Base-by-base conservation (phyloP, 2,797 vertebrate genomes). In the Clarias pachynema region DNA sequence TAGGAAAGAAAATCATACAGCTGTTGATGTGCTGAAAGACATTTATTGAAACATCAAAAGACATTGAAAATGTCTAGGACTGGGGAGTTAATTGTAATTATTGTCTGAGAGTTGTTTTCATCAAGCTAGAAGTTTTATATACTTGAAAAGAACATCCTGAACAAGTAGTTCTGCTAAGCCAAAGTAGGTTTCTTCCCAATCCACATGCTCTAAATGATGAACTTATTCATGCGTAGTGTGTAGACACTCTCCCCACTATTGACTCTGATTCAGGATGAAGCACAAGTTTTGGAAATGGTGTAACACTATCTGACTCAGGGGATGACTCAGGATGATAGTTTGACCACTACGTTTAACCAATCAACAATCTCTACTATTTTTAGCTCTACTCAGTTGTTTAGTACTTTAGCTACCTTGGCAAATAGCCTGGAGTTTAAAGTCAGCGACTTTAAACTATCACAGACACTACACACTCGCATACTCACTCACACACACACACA, bases 381-480 rank as follows among this genome's bases (percentile, higher is more conserved):
- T 40, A 63, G 34, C 5, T 44, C 57, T 3, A 78, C 12, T 60
- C 18, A 16, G 40, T 44, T 63, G 18, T 59, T 77, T 37, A 34
- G 9, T 44, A 40, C 34, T 44, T 63, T 63, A 16, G 24, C 2
- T n/a, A 79, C 6, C 22, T 40, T 79, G 59, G 34, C 22, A 81
- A 81, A 81, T 68, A 66, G 16, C 22, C 44, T 68, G 63, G 40
- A 10, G 60, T 78, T 78, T 60, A 60, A 31, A 57, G 16, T 75
- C 53, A 75, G 29, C 26, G 60, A 63, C 37, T 80, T 57, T 29
- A 62, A 81, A 57, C 26, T n/a, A 18, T 31, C 26, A 69, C 80
- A 72, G 53, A 59, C 68, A 70, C n/a, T 77, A 44, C 65, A 75
- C 81, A 73, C 81, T 40, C 81, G 37, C 73, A 68, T 14, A 29